These are phyloP conservation scores for Entomobrya proxima DNA, from an alignment of 2,888 invertebrate species.

Conservation along the genomic window DNA sequence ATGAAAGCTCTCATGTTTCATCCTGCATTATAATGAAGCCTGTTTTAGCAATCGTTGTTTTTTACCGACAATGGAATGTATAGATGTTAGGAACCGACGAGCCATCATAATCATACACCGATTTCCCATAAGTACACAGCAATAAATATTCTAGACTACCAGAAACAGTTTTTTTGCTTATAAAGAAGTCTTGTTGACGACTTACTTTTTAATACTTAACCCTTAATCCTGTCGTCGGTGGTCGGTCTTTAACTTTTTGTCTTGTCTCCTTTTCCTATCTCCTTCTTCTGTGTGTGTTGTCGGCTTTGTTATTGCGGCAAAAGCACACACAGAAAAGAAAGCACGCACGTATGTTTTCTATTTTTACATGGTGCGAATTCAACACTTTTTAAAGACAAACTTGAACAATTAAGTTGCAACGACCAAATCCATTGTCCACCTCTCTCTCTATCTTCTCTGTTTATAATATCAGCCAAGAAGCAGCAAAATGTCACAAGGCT, in stretches of 20 bases:
- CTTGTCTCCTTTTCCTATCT: constrained; percentile 41
- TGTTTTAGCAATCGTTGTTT: too few species aligned
- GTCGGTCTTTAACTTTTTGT: constrained; percentile 50
- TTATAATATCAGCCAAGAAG: not conserved
- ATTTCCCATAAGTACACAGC: not conserved
- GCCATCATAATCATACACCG: too few species aligned
- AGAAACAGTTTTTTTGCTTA: too few species aligned
- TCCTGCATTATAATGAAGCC: too few species aligned
- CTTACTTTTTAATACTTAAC: constrained; percentile 37
- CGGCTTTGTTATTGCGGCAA: constrained; percentile 60
- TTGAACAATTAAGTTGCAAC: constrained; percentile 16
- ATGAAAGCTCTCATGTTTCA: too few species aligned
- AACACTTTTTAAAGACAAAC: not conserved
- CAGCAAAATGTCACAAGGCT: not conserved
- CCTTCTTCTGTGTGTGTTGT: constrained; percentile 25
- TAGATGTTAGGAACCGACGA: not conserved
- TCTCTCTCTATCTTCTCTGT: too few species aligned
- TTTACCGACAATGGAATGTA: not conserved
- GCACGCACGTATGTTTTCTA: constrained; percentile 2
- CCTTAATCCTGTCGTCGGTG: constrained; percentile 57
- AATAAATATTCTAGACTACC: not conserved
- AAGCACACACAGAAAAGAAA: constrained; percentile 41
- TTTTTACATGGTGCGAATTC: not conserved
- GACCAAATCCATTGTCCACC: constrained; percentile 21
- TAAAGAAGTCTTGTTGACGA: constrained; percentile 9